Base-by-base conservation (phyloP, 1,140 invertebrate species). In the Hyposmocoma kahamanoa region DNA sequence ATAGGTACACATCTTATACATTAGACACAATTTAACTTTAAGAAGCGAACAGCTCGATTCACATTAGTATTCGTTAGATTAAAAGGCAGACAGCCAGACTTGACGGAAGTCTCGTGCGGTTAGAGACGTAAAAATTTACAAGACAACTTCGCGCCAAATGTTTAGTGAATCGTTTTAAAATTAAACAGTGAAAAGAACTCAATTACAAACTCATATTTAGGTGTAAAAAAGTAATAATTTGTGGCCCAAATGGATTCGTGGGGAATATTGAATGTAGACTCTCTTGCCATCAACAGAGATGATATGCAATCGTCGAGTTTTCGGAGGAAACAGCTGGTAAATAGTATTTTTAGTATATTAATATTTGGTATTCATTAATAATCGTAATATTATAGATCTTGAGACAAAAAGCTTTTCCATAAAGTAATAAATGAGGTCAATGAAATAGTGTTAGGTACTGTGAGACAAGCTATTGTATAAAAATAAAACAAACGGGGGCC, bases 221-320 rank as follows among this genome's bases (percentile, higher is more conserved):
- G n/a, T n/a, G n/a, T n/a, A n/a, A n/a, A n/a, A n/a, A n/a, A n/a
- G n/a, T n/a, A n/a, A n/a, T n/a, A n/a, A n/a, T n/a, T n/a, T n/a
- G 32, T 36, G 32, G 18, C 32, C 32, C n/a, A 59, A 21, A 92
- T 91, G 90, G 90, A 90, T 76, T 88, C 87, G 34, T 91, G 90
- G 90, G 89, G 89, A 26, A 88, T 89, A 51, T 72, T 92, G 53
- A 90, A 89, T 53, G 89, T 91, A 42, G 90, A 90, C 60, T 85
- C 88, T 42, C 86, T 82, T 15, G 89, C 89, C 9, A 89, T 91
- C 56, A 89, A 88, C 6, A 86, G 90, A 44, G 90, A 91, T 68
- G 90, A 91, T 63, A 55, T 88, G 59, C 80, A 80, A 30, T 72
- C n/a, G n/a, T 1, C 72, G 45, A 90, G 86, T 65, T 84, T 89